Evolutionary conservation across 2,113 vertebrate species (phyloP).

Genomic region (Talpa occidentalis): DNA sequence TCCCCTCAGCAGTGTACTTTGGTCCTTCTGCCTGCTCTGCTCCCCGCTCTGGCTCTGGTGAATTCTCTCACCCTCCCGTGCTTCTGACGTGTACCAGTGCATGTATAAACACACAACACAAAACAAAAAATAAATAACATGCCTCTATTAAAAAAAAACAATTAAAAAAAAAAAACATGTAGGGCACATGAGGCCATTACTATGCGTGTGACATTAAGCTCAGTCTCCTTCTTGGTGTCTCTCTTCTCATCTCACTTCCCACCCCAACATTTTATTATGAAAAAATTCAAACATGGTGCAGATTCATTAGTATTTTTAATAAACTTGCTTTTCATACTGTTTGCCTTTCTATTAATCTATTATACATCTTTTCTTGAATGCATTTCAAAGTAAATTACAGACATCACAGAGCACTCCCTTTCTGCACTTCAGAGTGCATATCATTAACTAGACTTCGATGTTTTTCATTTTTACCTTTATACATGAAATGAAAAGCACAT

Average conservation of each 20-base stretch:
- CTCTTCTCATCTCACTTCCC: background rate
- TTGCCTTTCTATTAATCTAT: background rate
- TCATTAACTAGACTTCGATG: background rate
- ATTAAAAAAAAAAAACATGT: too few species aligned
- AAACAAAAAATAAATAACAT: too few species aligned
- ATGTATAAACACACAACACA: too few species aligned
- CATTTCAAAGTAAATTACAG: constrained; percentile 6
- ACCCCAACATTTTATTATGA: background rate
- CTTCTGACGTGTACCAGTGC: too few species aligned
- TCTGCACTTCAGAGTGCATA: background rate
- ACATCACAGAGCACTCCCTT: background rate
- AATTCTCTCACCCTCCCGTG: too few species aligned
- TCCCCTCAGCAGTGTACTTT: too few species aligned
- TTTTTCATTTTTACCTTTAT: background rate
- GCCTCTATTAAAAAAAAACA: too few species aligned
- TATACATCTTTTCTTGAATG: background rate
- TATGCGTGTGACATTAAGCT: background rate
- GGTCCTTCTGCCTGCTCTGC: too few species aligned
- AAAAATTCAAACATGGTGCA: background rate
- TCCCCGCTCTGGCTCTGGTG: too few species aligned
- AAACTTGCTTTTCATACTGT: background rate
- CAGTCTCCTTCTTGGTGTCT: background rate
- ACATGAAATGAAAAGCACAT: background rate
- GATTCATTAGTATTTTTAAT: constrained; percentile 36
- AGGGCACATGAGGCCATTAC: background rate